These are phyloP conservation scores for Steinernema feltiae DNA, from an alignment of 1,140 invertebrate genomes.

Conservation along the genomic window DNA sequence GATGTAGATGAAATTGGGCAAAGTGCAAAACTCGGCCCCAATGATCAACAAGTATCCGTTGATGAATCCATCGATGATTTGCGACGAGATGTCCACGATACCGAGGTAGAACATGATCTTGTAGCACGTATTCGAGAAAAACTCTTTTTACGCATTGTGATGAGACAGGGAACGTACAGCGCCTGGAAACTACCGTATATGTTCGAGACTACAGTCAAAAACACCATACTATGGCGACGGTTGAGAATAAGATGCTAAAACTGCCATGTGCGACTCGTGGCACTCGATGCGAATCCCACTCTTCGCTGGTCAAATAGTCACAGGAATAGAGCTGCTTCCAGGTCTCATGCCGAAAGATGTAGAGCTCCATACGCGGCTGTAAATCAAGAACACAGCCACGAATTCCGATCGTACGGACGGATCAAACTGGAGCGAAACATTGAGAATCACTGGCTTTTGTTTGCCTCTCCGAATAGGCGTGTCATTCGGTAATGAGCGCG, in stretches of 20 bases:
- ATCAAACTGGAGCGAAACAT: too few species aligned
- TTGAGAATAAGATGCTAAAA: not conserved
- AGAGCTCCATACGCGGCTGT: not conserved
- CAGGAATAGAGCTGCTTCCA: not conserved
- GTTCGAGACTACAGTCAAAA: not conserved
- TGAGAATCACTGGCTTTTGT: too few species aligned
- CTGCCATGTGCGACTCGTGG: not conserved
- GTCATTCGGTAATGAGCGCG: too few species aligned
- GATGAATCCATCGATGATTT: not conserved
- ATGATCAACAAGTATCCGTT: not conserved
- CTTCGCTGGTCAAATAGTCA: not conserved
- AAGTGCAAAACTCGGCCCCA: not conserved
- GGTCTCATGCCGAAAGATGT: not conserved
- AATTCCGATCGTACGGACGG: too few species aligned
- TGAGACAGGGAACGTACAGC: slow-evolving; percentile 5
- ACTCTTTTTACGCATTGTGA: slow-evolving; percentile 15
- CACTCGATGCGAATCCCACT: not conserved
- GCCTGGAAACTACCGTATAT: not conserved
- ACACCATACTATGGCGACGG: not conserved
- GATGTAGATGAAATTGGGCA: slow-evolving; percentile 7
- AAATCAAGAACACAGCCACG: too few species aligned
- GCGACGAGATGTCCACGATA: slow-evolving; percentile 9
- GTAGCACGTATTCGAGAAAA: slow-evolving; percentile 13
- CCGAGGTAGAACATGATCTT: slow-evolving; percentile 20
- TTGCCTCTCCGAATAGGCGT: too few species aligned